Percentiles rank a stretch among this genome's conserved stretches.
These are phyloP conservation scores for Machimus atricapillus DNA, from an alignment of 2,888 invertebrate genomes.

Conservation along the genomic window DNA sequence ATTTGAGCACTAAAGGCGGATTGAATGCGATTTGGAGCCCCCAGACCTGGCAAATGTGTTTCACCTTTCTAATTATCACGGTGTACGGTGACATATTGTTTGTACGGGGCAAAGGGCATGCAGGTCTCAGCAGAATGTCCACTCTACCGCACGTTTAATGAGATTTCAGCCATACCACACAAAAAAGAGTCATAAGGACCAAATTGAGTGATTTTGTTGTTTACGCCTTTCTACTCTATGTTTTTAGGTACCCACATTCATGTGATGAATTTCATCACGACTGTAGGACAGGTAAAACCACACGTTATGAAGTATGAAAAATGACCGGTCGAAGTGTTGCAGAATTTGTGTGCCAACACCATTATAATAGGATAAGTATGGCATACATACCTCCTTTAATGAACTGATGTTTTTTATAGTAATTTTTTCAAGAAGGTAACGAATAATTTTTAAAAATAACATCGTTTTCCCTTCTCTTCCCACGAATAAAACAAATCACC, in stretches of 20 bases:
- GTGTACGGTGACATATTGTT: constrained; percentile 26
- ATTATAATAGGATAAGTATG: not conserved
- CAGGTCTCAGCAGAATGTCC: not conserved
- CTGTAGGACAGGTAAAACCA: not conserved
- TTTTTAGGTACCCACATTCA: not conserved
- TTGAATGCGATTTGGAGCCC: not conserved
- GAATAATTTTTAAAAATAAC: not conserved
- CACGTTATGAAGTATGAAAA: not conserved
- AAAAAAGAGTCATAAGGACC: constrained; percentile 8
- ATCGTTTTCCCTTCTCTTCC: not conserved
- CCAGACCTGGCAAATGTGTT: not conserved
- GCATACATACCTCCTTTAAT: not conserved
- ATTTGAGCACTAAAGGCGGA: constrained; percentile 19
- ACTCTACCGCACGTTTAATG: constrained; percentile 12
- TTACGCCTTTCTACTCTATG: not conserved
- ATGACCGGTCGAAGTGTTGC: not conserved
- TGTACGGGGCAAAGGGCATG: not conserved
- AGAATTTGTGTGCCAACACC: not conserved
- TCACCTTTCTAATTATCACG: constrained; percentile 36
- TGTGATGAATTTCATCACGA: not conserved
- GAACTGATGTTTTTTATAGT: not conserved
- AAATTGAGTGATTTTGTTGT: constrained; percentile 14
- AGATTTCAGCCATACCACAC: not conserved
- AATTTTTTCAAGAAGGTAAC: not conserved
- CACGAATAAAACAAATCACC: not conserved